Evolutionary conservation across 1,140 invertebrate genomes (phyloP), one percentile per base, ranked within the genome.

Genomic region (Lepeophtheirus salmonis): DNA sequence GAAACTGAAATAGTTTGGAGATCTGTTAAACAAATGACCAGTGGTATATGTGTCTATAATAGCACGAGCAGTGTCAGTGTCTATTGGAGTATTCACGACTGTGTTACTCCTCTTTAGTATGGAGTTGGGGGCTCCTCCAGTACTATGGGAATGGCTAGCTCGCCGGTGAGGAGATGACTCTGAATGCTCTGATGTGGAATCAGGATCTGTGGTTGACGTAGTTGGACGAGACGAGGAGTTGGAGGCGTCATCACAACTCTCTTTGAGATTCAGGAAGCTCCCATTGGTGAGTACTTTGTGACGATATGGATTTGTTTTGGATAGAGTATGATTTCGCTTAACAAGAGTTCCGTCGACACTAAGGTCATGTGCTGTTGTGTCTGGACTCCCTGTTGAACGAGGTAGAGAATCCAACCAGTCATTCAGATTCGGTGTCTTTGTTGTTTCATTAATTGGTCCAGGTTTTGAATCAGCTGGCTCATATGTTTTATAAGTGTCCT

Each of bases 281-380:
- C 57, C 57, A 16, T 60, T 60, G 13, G 57, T 60, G 30, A 60
- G 57, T 14, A 60, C 57, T 50, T 60, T 60, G 57, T 60, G 57
- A 1, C 57, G 30, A 30, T 60, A 60, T 2, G 57, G 57, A 60
- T 51, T 60, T 16, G 41, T 60, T 26, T 60, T 50, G 49, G 30
- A 20, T 50, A 51, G 30, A n/a, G 57, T 3, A 17, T 57, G 26
- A 22, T 56, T 50, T 10, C 41, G 23, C 4, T 51, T 50, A 2
- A 12, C 12, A 13, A 24, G n/a, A n/a, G 18, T 51, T 10, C 48
- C 49, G 17, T 50, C 57, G 22, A 60, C 14, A 24, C 49, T 51
- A 1, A 22, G 18, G 21, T 57, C 26, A 57, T 57, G 55, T 4
- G 55, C 16, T 2, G 57, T 51, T 20, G 49, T 51, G n/a, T 51